Base-by-base conservation (phyloP, 2,888 invertebrate genomes). In the Magallana nippona region DNA sequence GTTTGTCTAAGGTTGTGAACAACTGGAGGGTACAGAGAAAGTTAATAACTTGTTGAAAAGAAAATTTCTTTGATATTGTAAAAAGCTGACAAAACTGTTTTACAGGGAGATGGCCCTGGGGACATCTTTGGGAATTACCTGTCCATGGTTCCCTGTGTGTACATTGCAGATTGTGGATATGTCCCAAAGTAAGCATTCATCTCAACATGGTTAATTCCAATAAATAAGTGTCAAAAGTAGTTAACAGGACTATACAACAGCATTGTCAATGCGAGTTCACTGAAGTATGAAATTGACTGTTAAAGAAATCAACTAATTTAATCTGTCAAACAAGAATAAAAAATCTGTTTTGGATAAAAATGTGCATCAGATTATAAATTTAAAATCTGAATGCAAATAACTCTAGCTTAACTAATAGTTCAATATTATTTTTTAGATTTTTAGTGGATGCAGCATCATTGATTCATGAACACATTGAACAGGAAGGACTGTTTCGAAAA, bases 401-500 rank as follows among this genome's bases (percentile, higher is more conserved):
- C 27, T 27, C 5, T 44, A 44, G 44, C 44, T 44, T 5, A 44
- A 3, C 44, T 44, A 44, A 44, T 11, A 2, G 44, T 15, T 62
- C 62, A 19, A 44, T 44, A 44, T 44, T 44, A 13, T 10, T 11
- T 44, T 89, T 10, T 86, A 93, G 92, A 82, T 92, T 92, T 86
- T 85, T 94, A 55, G 91, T 92, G 79, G 92, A 92, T 87, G 93
- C 93, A n/a, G 90, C 91, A 71, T 88, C 89, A 55, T 85, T 92
- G 27, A 91, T 94, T 77, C 86, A 90, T n/a, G 84, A 96, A 78
- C 96, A 96, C 94, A 95, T 96, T 55, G 95, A 96, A 83, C 96
- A 96, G 27, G 98, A 98, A 93, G 98, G 98, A 0, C 94, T 98
- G 79, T 98, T 98, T 94, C 95, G 98, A 10, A 98, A 97, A 95